Base-by-base conservation (phyloP, 2,888 invertebrate species). In the Coenonympha arcania region DNA sequence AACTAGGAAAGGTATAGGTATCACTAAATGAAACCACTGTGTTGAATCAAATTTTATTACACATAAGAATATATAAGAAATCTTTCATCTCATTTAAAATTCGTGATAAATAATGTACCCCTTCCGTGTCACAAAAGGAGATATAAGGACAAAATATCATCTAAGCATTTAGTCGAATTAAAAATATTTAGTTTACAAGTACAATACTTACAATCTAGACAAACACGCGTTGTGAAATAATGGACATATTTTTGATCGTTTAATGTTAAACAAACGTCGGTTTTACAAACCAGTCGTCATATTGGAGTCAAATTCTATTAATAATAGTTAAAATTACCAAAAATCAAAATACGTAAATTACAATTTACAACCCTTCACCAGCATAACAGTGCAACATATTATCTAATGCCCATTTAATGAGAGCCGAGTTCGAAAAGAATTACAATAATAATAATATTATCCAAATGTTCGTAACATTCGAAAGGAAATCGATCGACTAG, bases 41-140 rank as follows among this genome's bases (percentile, higher is more conserved):
- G 26, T 43, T 41, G 48, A 50, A 47, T 57, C 44, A 56, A 55
- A 55, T 92, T 81, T 58, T 62, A 60, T 60, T 58, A 60, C 53
- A 58, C 54, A 59, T 59, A 50, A 54, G 53, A 24, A 24, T 24
- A 24, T 4, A 59, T 56, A 57, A 55, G 55, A 51, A 50, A 52
- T 43, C 44, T 40, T 56, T 57, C 50, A 52, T 57, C 55, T 48
- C 54, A 52, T 41, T 55, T 52, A 57, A 54, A 59, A 54, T 57
- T 60, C 47, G 58, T 54, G 58, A 54, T 37, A 54, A 54, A 58
- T 51, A 54, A 28, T 47, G n/a, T 31, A 26, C 48, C 20, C 31
- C 52, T 28, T 52, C 31, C 20, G 52, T 47, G 45, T 45, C 44
- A 30, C 48, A 41, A 28, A 45, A 48, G 45, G 46, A 46, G 24